Evolutionary conservation across 2,888 invertebrate species (phyloP), one percentile per base, ranked within the genome.

Genomic region (Dinocampus coccinellae): DNA sequence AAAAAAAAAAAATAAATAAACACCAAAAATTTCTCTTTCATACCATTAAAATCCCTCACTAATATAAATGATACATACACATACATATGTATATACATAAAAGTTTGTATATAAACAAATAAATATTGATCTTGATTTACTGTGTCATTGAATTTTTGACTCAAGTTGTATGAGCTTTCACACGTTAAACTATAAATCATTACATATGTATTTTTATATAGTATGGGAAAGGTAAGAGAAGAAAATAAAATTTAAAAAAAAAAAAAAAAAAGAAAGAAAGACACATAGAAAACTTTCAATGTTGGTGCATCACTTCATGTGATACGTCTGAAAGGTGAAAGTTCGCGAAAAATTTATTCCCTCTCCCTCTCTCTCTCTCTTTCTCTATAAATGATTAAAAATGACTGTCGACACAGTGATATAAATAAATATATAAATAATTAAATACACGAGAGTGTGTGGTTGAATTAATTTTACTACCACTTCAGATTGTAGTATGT

Each of bases 1-100:
- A n/a, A 62, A 62, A 62, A 60, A 60, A 60, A 58, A 20, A 13
- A 52, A 52, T 52, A 58, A 58, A 58, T 4, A 29, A n/a, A n/a
- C n/a, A n/a, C n/a, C 39, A 39, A 47, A 36, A 47, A 63, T 63
- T 63, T 63, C 63, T 63, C 63, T 47, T 63, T 52, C 63, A 63
- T 47, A 52, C 29, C 63, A 63, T 63, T 29, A 63, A 63, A 63
- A 26, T 47, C 29, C 16, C 10, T 33, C 58, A 58, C 29, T 33
- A 58, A 33, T 58, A 53, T 9, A 24, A 22, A 20, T 53, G 4
- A 22, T 24, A 55, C 16, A 60, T 36, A 34, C 60, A 6, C 34
- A 60, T 34, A 34, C 26, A 61, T 63, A 11, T 60, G 29, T 20
- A 52, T n/a, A 62, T 42, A 22, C 11, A 29, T 42, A 24, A 13